A percentile compares a stretch with the other conserved stretches of the same genome.
These are phyloP conservation scores for Mus spicilegus DNA, from an alignment of 2,113 vertebrate genomes.

Conservation along the genomic window DNA sequence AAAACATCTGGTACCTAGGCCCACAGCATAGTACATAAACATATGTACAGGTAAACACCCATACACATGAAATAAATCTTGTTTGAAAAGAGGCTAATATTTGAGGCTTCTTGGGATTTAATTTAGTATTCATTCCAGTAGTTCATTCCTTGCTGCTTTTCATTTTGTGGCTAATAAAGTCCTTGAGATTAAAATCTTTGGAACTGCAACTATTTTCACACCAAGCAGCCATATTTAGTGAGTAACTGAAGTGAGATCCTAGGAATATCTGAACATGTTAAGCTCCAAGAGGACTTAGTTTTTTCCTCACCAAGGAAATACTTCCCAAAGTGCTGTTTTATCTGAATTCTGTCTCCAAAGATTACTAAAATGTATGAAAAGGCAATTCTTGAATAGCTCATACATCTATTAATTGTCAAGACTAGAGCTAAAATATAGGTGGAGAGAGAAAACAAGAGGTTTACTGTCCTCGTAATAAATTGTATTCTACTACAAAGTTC, in stretches of 20 bases:
- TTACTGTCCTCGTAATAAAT: not conserved
- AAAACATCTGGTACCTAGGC: no score
- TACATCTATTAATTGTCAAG: not conserved
- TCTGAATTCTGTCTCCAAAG: not conserved
- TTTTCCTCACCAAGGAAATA: not conserved
- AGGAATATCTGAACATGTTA: not conserved
- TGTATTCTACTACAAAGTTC: conserved; percentile 3
- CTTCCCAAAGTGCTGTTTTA: not conserved
- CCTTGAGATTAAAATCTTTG: not conserved
- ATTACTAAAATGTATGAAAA: conserved; percentile 9
- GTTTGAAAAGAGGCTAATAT: not conserved
- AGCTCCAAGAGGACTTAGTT: not conserved
- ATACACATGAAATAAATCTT: not conserved
- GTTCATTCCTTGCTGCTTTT: not conserved
- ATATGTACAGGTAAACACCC: not conserved
- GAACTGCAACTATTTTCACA: not conserved
- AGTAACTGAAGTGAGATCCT: not conserved
- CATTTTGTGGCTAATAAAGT: conserved; percentile 6
- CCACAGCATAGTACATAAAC: no score
- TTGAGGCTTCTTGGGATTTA: conserved; percentile 4
- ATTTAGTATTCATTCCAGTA: conserved; percentile 19
- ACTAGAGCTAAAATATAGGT: not conserved
- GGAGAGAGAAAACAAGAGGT: not conserved
- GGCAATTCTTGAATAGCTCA: not conserved
- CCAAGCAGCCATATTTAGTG: not conserved